These are phyloP conservation scores for Corynorhinus townsendii DNA, from an alignment of 2,113 vertebrate genomes.

Conservation along the genomic window DNA sequence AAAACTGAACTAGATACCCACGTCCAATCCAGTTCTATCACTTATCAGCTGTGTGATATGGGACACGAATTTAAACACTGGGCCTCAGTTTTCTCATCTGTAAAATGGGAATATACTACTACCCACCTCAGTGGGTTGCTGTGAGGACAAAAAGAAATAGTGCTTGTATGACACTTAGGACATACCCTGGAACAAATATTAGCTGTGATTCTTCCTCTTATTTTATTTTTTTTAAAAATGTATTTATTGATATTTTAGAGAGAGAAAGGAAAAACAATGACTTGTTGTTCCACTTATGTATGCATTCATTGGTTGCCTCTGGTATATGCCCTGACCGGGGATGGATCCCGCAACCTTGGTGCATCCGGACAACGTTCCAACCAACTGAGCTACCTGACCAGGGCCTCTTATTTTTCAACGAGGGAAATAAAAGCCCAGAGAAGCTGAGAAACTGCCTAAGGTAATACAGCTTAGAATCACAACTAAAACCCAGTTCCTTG, in stretches of 20 bases:
- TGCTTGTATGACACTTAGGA: background rate
- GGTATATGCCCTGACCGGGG: too few relatives aligned
- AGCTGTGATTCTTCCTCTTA: background rate
- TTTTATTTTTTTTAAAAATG: background rate
- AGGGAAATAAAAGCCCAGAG: background rate
- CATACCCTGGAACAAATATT: background rate
- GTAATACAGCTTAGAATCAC: background rate
- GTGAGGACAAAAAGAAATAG: background rate
- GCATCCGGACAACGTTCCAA: background rate
- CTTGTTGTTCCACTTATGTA: too few relatives aligned
- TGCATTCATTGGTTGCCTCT: background rate
- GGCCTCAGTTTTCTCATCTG: background rate
- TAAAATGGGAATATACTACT: background rate
- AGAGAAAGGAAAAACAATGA: background rate
- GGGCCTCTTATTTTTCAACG: background rate
- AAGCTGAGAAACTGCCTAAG: background rate
- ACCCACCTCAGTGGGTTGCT: background rate
- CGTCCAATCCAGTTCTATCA: background rate
- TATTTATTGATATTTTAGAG: background rate
- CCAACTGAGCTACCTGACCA: background rate
- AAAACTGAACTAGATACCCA: background rate
- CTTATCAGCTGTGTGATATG: background rate
- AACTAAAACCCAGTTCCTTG: background rate
- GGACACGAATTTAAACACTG: background rate
- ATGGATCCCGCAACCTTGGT: background rate